phyloP scores from a whole-genome alignment of 1,140 invertebrate genomes.

The Penaeus chinensis region DNA sequence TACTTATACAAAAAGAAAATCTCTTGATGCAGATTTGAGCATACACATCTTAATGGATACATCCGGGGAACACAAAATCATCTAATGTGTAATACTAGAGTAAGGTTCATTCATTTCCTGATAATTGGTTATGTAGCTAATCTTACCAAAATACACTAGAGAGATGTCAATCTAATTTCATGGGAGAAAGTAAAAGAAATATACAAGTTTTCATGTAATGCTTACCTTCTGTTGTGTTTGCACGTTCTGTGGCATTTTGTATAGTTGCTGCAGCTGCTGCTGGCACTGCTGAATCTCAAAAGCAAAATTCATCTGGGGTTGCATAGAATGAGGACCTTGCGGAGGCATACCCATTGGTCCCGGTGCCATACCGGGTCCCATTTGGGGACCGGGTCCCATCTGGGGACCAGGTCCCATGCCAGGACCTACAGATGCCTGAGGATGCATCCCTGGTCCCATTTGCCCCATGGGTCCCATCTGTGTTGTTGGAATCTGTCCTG shows the following conservation, averaged over 20 bases:
- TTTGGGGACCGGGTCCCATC: neutral
- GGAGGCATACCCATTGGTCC: conserved; percentile 9
- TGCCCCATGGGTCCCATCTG: conserved; percentile 45
- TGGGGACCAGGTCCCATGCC: neutral
- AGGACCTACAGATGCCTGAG: conserved; percentile 5
- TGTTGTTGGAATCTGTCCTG: neutral
- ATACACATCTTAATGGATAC: too few species aligned
- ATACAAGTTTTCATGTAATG: neutral
- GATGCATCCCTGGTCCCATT: conserved; percentile 12
- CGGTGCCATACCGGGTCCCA: neutral
- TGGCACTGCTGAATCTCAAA: conserved; percentile 61
- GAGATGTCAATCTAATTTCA: neutral
- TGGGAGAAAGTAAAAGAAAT: neutral
- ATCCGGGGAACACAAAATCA: too few species aligned
- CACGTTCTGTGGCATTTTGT: conserved; percentile 62
- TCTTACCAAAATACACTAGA: too few species aligned
- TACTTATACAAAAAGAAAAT: too few species aligned
- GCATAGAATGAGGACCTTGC: conserved; percentile 31
- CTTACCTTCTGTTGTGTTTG: conserved; percentile 63
- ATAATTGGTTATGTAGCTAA: too few species aligned
- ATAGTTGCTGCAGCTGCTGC: conserved; percentile 61
- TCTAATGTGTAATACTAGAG: too few species aligned
- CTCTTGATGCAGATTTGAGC: too few species aligned
- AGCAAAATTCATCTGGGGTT: conserved; percentile 58
- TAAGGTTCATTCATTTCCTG: too few species aligned